Conservation (phyloP, 2,797 vertebrate genomes). For the Mormyrops attenuatus region DNA sequence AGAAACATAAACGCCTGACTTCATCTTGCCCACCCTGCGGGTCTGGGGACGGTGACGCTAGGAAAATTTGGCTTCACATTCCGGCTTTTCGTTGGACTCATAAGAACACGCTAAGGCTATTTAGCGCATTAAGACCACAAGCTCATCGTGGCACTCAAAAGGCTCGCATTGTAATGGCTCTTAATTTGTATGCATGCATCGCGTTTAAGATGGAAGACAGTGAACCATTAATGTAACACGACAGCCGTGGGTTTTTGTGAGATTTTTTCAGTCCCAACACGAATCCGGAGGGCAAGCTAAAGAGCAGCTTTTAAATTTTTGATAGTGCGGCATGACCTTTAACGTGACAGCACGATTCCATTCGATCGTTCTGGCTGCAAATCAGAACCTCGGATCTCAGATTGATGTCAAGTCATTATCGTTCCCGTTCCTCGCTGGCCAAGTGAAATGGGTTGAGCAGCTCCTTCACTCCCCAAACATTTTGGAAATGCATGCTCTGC, state of each 20-base stretch:
- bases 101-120: not conserved
- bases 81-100: not conserved
- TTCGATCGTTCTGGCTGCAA: constrained; percentile 38
- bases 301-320: constrained; percentile 32
- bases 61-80: not conserved
- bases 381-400: constrained; percentile 43
- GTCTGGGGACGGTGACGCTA: not conserved
- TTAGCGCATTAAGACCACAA: not conserved
- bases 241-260: not conserved
- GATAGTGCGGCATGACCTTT: constrained; percentile 41
- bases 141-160: not conserved
- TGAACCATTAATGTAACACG: not conserved
- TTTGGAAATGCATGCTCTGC: not conserved
- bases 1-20: not conserved
- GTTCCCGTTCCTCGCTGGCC: constrained; percentile 36
- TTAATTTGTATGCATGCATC: not conserved
- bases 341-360: constrained; percentile 51
- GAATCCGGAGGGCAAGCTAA: constrained; percentile 19
- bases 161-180: not conserved
- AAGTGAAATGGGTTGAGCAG: constrained; percentile 5
- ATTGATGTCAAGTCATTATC: constrained; percentile 42
- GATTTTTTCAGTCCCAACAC: not conserved
- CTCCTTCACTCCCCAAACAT: not conserved
- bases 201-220: not conserved
- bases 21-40: not conserved